Base-by-base conservation (phyloP, 2,888 invertebrate genomes). In the Cyclophora albipunctata region DNA sequence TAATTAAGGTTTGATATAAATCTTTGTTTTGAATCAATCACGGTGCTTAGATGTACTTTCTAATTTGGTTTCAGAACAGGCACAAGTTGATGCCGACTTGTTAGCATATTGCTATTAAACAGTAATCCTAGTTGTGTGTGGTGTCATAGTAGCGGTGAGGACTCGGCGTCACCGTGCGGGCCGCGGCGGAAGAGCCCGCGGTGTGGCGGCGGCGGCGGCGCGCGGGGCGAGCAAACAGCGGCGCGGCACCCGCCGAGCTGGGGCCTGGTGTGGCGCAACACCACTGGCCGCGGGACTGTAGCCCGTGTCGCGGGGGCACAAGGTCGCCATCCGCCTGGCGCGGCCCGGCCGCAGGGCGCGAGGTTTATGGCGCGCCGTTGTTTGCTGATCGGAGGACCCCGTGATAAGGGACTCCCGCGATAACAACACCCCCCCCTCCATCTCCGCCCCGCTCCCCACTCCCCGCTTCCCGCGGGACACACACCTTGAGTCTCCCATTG, bases 291-390 rank as follows among this genome's bases (percentile, higher is more conserved):
- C 37, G 37, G 37, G 37, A 37, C 37, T 37, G 37, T 37, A 37
- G 37, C 4, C 37, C 37, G 37, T 37, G 37, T 20, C 37, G 37
- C 37, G 37, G 37, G n/a, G 42, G 42, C 7, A 3, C n/a, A 42
- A n/a, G 42, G 42, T 42, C n/a, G 42, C n/a, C 2, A n/a, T 3
- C 20, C 7, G 42, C 7, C n/a, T n/a, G 42, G 7, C 3, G 3
- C 42, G 42, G 45, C 42, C 35, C 40, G 7, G 40, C 40, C 7
- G 5, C 7, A 40, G 5, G 40, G 45, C 44, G 49, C 48, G 53
- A 51, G 46, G 48, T 51, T 49, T 49, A 55, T 51, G 58, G 52
- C 51, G 50, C 50, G 53, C 56, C 57, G 56, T 50, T 61, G 60
- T 59, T 57, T 58, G 60, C 58, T 52, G 53, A 53, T 46, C 51